These are phyloP conservation scores for Nowickia ferox DNA, from an alignment of 2,888 invertebrate genomes.

Conservation along the genomic window DNA sequence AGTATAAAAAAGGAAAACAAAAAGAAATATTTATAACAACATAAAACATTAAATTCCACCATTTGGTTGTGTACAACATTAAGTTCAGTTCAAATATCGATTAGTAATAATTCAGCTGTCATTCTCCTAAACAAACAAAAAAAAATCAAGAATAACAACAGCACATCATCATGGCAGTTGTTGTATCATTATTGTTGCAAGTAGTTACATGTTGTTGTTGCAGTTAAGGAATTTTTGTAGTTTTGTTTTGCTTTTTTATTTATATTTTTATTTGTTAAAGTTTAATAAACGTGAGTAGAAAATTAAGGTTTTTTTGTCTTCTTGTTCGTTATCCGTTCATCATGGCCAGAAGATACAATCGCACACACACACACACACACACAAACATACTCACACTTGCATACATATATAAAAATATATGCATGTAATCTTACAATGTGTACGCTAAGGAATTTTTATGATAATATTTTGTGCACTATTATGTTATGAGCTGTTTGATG, in stretches of 20 bases:
- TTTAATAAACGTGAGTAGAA: constrained; percentile 80
- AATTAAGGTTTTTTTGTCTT: constrained; percentile 76
- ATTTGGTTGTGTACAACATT: constrained; percentile 29
- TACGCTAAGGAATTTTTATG: constrained; percentile 72
- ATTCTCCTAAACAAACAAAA: constrained; percentile 71
- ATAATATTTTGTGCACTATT: constrained; percentile 63
- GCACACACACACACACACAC: constrained; percentile 17
- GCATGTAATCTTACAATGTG: constrained; percentile 55
- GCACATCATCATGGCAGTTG: constrained; percentile 19
- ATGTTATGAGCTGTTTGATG: constrained; percentile 71
- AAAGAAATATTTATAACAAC: constrained; percentile 50
- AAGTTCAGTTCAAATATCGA: constrained; percentile 76
- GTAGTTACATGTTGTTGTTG: constrained; percentile 51
- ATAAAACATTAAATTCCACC: constrained; percentile 39
- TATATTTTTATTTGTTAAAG: constrained; percentile 59
- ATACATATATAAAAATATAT: constrained; percentile 34
- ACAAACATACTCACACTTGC: neutral
- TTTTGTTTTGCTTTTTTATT: constrained; percentile 71
- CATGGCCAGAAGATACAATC: constrained; percentile 68
- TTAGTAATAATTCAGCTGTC: constrained; percentile 82
- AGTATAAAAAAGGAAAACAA: neutral
- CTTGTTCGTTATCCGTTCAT: constrained; percentile 59
- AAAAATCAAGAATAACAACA: constrained; percentile 43
- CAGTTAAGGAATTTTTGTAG: constrained; percentile 77
- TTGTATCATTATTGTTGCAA: constrained; percentile 27